Percentiles rank a stretch among this genome's conserved stretches.
phyloP scores from a whole-genome alignment of 1,140 invertebrate species.

The Plectrocnemia conspersa region DNA sequence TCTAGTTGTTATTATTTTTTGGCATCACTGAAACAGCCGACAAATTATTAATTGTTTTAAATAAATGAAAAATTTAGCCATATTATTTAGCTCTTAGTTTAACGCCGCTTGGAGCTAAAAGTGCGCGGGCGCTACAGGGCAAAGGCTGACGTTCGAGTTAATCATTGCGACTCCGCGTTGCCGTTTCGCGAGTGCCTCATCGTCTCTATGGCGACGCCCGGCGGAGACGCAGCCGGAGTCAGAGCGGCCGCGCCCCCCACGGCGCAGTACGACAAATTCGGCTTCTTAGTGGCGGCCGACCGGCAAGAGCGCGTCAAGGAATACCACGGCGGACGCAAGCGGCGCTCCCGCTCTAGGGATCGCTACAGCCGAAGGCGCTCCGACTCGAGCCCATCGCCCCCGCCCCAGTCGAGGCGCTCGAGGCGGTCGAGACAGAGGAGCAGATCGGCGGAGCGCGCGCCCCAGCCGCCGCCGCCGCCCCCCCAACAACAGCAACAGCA shows the following conservation, averaged over 20 bases:
- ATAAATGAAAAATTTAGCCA: too few species aligned
- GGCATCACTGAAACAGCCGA: too few species aligned
- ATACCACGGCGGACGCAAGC: neutral
- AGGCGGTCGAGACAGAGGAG: neutral
- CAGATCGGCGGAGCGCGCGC: conserved; percentile 5
- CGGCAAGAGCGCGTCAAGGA: neutral
- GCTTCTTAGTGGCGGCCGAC: conserved; percentile 20
- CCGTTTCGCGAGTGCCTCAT: neutral
- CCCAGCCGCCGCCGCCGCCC: neutral
- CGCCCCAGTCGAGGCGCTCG: conserved; percentile 4
- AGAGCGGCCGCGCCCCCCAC: neutral
- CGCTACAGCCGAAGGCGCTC: conserved; percentile 1
- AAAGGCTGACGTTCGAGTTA: too few species aligned
- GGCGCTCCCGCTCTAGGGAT: conserved; percentile 5
- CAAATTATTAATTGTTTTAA: too few species aligned
- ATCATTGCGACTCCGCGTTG: too few species aligned
- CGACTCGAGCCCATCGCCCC: conserved; percentile 6
- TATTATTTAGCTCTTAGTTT: too few species aligned
- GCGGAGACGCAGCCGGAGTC: neutral
- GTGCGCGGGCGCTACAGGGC: too few species aligned
- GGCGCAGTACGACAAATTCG: conserved; percentile 29
- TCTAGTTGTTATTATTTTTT: too few species aligned
- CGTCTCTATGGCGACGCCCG: neutral
- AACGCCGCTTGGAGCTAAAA: too few species aligned
- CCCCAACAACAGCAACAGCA: neutral